phyloP scores from a whole-genome alignment of 2,797 vertebrate genomes.

The Neomorphus geoffroyi region DNA sequence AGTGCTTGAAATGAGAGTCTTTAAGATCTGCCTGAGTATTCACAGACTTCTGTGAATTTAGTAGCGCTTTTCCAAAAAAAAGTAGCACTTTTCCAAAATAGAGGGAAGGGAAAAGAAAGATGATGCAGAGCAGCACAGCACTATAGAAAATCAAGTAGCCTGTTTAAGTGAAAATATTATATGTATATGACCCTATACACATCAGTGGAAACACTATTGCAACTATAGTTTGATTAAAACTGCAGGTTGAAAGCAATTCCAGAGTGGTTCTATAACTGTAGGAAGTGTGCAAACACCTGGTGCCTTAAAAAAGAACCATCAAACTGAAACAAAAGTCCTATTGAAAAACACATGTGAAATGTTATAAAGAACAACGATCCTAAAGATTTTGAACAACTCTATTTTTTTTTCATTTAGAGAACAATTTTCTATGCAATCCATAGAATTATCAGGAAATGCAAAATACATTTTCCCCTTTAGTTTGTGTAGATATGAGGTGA shows the following conservation, averaged over 20 bases:
- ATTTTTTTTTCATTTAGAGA: background rate
- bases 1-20: background rate
- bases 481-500: background rate
- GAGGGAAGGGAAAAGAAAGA: background rate
- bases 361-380: background rate
- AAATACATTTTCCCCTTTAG: background rate
- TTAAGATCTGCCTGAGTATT: background rate
- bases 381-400: background rate
- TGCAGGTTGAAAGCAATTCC: background rate
- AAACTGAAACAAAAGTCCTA: background rate
- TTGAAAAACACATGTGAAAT: background rate
- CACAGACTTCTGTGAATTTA: no score
- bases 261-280: background rate
- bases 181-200: background rate
- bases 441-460: background rate
- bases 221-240: background rate
- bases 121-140: background rate
- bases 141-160: background rate
- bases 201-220: background rate
- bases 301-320: background rate
- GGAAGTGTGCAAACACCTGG: background rate
- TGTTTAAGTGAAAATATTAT: background rate
- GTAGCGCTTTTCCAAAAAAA: background rate
- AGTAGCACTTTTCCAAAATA: background rate
- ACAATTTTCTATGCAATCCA: background rate